Evolutionary conservation across 2,797 vertebrate species (phyloP), one percentile per base, ranked within the genome.

Genomic region (Pogonophryne albipinna): DNA sequence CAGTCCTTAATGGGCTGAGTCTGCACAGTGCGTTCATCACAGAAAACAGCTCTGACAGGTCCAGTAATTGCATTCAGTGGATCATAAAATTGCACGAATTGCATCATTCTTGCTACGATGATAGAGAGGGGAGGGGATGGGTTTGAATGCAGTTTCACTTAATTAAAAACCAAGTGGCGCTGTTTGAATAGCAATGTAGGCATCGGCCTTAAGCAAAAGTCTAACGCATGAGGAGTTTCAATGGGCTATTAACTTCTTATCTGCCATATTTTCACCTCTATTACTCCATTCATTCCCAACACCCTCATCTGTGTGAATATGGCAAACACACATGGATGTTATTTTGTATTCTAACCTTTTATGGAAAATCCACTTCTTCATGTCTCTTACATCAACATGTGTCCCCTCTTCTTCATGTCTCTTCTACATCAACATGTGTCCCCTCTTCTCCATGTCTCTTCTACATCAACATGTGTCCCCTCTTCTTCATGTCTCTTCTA

Each of bases 31-130:
- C 79, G 89, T 83, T 82, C 59, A 88, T 87, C 89, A 90, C 65
- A 55, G 68, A 72, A 75, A 70, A 73, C 76, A 69, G 70, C 85
- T 68, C 82, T 91, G 92, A 91, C 90, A 92, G 86, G 71, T 86
- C 63, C 78, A 72, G 82, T 92, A 93, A 93, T 92, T 93, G 81
- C 84, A 86, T 91, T 87, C 89, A 89, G 83, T 77, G 86, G 83
- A 81, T 93, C 89, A 91, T 91, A 92, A 92, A 92, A 90, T 90
- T 87, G 86, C 92, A 84, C 10, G 44, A 70, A 90, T 90, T 92
- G 89, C 89, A 88, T 91, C 91, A 92, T 71, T 86, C 79, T 89
- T 83, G 84, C 84, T 73, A 66, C 10, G 66, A 63, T 70, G 82
- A 82, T 69, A 27, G 61, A 45, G 69, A 52, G 55, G 62, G 0